Conservation (phyloP, 35 echinoderm and acorn worm species). For the Heliocidaris tuberculata region DNA sequence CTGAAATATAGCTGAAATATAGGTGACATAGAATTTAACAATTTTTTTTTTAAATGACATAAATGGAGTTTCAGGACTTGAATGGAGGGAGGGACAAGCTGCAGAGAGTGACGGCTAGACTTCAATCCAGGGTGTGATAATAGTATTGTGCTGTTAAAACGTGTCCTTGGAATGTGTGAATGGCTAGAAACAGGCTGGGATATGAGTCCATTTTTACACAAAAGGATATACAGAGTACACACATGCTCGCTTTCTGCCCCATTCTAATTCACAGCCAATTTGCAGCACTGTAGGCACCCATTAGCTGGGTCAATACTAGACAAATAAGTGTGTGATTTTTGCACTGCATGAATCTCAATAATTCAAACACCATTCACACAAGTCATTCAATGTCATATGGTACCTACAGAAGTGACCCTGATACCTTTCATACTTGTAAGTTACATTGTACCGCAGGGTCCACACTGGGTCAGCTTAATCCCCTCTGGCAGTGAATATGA, state of each 20-base stretch:
- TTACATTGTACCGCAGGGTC: too few relatives aligned
- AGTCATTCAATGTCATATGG: too few relatives aligned
- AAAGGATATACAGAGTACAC: background rate
- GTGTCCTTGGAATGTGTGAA: background rate
- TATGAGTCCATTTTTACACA: background rate
- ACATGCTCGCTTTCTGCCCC: background rate
- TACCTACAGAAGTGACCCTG: too few relatives aligned
- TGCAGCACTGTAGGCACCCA: background rate
- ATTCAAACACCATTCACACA: too few relatives aligned
- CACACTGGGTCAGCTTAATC: too few relatives aligned
- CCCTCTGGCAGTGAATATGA: too few relatives aligned
- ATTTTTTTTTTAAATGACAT: background rate
- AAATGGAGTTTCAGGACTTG: background rate
- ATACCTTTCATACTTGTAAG: too few relatives aligned
- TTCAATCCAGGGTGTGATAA: slow-evolving; percentile 10
- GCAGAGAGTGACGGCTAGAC: background rate
- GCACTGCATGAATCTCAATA: background rate
- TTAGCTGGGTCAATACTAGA: background rate
- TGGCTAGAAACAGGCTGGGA: background rate
- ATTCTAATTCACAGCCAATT: background rate
- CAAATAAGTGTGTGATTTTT: background rate
- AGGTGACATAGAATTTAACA: background rate
- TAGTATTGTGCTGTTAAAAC: background rate
- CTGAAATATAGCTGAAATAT: background rate
- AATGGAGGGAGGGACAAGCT: background rate